These are phyloP conservation scores for Bombylius discolor DNA, from an alignment of 2,888 invertebrate species.

Conservation along the genomic window DNA sequence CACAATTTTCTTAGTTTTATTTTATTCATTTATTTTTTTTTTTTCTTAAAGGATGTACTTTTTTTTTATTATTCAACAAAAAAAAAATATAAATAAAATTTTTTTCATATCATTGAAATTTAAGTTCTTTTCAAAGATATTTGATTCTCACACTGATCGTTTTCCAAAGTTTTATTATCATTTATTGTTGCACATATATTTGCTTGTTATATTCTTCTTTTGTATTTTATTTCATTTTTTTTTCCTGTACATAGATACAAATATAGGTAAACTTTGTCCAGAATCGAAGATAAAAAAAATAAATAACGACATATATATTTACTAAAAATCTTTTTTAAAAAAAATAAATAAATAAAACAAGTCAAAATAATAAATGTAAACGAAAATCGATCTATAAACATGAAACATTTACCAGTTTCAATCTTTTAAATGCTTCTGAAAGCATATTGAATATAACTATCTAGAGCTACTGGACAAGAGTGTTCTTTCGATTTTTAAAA, in stretches of 20 bases:
- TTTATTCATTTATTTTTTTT: conserved; percentile 1
- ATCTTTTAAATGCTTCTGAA: conserved; percentile 4
- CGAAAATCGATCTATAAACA: conserved; percentile 1
- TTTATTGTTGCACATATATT: conserved; percentile 3
- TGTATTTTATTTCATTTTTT: not conserved
- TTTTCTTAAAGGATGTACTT: not conserved
- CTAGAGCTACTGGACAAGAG: conserved; percentile 3
- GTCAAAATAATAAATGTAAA: not conserved
- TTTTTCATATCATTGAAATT: no score
- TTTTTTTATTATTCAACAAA: not conserved
- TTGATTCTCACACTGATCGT: conserved; percentile 14
- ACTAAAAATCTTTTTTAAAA: not conserved
- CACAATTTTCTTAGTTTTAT: conserved; percentile 2
- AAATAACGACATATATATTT: not conserved
- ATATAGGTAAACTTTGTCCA: not conserved
- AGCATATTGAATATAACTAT: conserved; percentile 1
- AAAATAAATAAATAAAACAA: not conserved
- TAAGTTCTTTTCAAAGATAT: conserved; percentile 1
- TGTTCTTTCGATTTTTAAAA: conserved; percentile 3
- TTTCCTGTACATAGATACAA: not conserved
- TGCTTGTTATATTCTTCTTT: not conserved
- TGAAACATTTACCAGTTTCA: conserved; percentile 6
- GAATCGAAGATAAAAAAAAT: not conserved
- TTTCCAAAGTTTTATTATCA: conserved; percentile 10
- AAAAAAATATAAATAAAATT: no score